Conservation (phyloP, 2,888 invertebrate species). For the Lutraria lutraria region DNA sequence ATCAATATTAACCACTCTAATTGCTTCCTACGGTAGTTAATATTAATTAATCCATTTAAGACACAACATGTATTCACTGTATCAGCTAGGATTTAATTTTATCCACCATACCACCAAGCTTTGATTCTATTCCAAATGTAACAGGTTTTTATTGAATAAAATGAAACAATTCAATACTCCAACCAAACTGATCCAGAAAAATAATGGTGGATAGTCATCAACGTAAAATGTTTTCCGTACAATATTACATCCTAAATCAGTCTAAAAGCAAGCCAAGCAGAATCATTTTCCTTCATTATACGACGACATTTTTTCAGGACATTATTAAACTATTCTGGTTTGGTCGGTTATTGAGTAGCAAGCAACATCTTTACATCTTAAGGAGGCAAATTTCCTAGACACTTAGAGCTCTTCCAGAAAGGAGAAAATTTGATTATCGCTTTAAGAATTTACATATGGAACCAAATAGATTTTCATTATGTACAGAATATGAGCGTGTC, state of each 20-base stretch:
- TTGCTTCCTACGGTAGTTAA: too few relatives aligned
- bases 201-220: too few relatives aligned
- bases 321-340: neutral
- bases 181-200: too few relatives aligned
- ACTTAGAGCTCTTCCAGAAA: neutral
- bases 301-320: neutral
- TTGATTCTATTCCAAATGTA: too few relatives aligned
- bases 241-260: neutral
- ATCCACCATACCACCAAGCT: too few relatives aligned
- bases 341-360: neutral
- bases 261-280: neutral
- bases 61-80: too few relatives aligned
- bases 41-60: too few relatives aligned
- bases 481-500: neutral
- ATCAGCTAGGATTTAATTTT: too few relatives aligned
- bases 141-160: too few relatives aligned
- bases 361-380: neutral
- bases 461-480: slow-evolving; percentile 27
- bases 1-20: too few relatives aligned
- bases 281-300: neutral
- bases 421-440: slow-evolving; percentile 16
- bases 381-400: neutral
- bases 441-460: neutral
- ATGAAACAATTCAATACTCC: too few relatives aligned
- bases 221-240: too few relatives aligned